Evolutionary conservation across 2,797 vertebrate genomes (phyloP), one percentile per base, ranked within the genome.

Genomic region (Gambelia wislizenii): DNA sequence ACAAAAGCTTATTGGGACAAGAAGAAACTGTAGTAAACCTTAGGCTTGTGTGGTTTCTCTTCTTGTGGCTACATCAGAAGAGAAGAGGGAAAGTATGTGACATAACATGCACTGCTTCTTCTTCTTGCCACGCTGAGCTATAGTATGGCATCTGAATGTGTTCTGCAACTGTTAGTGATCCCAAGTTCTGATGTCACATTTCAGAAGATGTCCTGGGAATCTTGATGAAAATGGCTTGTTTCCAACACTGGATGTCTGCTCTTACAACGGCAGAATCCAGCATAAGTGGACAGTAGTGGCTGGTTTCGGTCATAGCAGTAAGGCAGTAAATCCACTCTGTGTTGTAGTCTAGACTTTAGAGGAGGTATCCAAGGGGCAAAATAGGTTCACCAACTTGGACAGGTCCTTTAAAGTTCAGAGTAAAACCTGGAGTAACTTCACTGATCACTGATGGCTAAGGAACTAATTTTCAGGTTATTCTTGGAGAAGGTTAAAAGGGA

Each of bases 121-220:
- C 10, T 76, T 75, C 25, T 75, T 44, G 44, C 47, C 74, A 27
- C 13, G 12, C 9, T 76, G 8, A 47, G 12, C 8, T 44, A n/a
- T 30, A 56, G 16, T 33, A 33, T 36, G 30, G 49, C n/a, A 18
- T 69, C 33, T 44, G 16, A 30, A 77, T 47, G 33, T 49, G 42
- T 22, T 64, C 10, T 12, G 9, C 42, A 59, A 47, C 6, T 81
- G 91, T 67, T 81, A 86, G 10, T 93, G 87, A 87, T 91, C 49
- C 30, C 77, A 47, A 82, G 44, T 91, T 95, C 86, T 90, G 87
- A 95, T 86, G 87, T 82, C 89, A 90, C 90, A 59, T 91, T 93
- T 96, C 20, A 1, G 89, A 90, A 92, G 87, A 1, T 61, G 92
- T 91, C 56, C 95, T 94, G 91, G 91, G 91, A 93, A 88, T 94